These are phyloP conservation scores for Clupea harengus DNA, from an alignment of 2,113 vertebrate species.

Conservation along the genomic window DNA sequence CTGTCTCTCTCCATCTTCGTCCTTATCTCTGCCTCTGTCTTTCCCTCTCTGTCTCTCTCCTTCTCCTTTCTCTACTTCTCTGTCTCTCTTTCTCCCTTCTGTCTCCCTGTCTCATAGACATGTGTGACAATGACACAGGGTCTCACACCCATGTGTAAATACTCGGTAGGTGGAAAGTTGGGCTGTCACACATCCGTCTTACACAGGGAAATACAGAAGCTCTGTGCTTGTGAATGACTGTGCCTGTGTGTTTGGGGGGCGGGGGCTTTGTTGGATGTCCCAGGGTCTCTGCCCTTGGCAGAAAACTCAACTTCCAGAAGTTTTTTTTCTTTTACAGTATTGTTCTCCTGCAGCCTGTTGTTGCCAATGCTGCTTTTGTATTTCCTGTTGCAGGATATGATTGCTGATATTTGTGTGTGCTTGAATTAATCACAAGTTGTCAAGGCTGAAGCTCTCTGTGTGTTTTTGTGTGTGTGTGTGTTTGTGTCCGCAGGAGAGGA, in stretches of 20 bases:
- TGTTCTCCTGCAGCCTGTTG: neutral
- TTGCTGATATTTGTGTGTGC: neutral
- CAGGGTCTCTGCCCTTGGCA: neutral
- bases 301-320: neutral
- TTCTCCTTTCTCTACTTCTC: neutral
- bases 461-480: neutral
- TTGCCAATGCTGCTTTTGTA: neutral
- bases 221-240: neutral
- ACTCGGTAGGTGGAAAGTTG: neutral
- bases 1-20: neutral
- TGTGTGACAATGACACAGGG: neutral
- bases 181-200: neutral
- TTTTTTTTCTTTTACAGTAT: neutral
- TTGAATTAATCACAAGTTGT: neutral
- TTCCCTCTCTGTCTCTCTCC: constrained; percentile 19
- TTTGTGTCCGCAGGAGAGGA: constrained; percentile 79
- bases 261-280: neutral
- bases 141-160: constrained; percentile 8
- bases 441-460: neutral
- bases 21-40: neutral
- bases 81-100: neutral
- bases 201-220: neutral
- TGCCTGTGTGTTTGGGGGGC: neutral
- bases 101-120: neutral
- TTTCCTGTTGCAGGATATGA: neutral